Evolutionary conservation across 1,140 invertebrate species (phyloP), one percentile per base, ranked within the genome.

Genomic region (Leptinotarsa texana): DNA sequence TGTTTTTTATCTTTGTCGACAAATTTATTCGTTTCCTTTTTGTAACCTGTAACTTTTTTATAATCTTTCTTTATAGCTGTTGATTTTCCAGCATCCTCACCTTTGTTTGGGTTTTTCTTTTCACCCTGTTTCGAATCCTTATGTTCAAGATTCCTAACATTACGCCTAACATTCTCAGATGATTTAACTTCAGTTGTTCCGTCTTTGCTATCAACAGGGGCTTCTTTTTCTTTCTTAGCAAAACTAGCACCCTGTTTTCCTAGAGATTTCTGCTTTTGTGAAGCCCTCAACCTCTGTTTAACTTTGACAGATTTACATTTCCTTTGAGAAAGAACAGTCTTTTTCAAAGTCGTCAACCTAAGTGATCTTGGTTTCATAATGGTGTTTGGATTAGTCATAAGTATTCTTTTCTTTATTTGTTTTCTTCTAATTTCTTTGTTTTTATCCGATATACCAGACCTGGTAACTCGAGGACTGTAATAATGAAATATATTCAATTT

Each of bases 351-450:
- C 17, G 79, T 78, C 3, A 80, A 80, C 66, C 81, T 68, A 33
- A 82, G 69, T 63, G 75, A 69, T 63, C 79, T 77, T 27, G 80
- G 76, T 72, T 79, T 81, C 4, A 80, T 72, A 17, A 77, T 74
- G 13, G 73, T 77, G 15, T 48, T 74, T 8, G 75, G 62, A 22
- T 49, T 76, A 17, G 77, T 72, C 21, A 82, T 48, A 4, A 81
- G 61, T 69, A 82, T 81, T 49, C 80, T 76, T 72, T 77, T 74
- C 76, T 82, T 82, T 6, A 81, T 78, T 67, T 81, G 78, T 24
- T 78, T 74, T 42, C 75, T 75, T 70, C 72, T 47, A 13, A 73
- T 63, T 13, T 69, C 68, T 21, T 73, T 77, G 48, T 77, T 75
- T 13, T 75, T 75, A 13, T 67, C 70, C 4, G 69, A 48, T 61